These are phyloP conservation scores for Pammene fasciana DNA, from an alignment of 2,888 invertebrate genomes.

Conservation along the genomic window DNA sequence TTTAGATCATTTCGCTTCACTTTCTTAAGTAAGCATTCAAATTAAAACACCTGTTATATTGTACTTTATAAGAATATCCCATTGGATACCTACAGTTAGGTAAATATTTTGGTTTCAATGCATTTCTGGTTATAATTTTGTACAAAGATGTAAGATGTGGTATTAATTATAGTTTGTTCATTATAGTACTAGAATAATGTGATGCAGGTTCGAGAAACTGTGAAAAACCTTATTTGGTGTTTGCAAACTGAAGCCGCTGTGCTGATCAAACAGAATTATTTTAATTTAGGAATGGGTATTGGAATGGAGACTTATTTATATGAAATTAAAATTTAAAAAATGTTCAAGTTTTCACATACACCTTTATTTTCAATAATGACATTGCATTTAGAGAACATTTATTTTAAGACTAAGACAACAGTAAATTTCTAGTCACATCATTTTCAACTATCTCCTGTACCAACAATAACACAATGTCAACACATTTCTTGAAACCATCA, in stretches of 20 bases:
- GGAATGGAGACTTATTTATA: not conserved
- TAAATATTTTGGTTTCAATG: slow-evolving; percentile 10
- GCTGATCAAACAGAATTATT: slow-evolving; percentile 11
- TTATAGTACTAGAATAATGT: slow-evolving; percentile 14
- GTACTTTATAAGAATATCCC: not conserved
- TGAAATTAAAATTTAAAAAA: slow-evolving; percentile 4
- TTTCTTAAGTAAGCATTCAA: not conserved
- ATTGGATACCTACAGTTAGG: slow-evolving; percentile 2
- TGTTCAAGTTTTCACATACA: slow-evolving; percentile 1
- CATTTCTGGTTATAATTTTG: slow-evolving; percentile 21
- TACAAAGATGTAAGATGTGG: slow-evolving; percentile 25
- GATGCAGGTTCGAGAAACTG: slow-evolving; percentile 1
- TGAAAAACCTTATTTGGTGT: not conserved
- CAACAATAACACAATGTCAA: slow-evolving; percentile 30
- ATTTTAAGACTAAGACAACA: slow-evolving; percentile 17
- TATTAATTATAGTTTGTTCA: slow-evolving; percentile 19
- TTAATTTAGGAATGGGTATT: slow-evolving; percentile 12
- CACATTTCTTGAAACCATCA: slow-evolving; percentile 24
- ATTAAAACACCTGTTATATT: not conserved
- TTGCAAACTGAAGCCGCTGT: slow-evolving; percentile 14
- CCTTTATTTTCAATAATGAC: slow-evolving; percentile 16
- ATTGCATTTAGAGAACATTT: slow-evolving; percentile 10
- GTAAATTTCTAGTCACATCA: slow-evolving; percentile 38
- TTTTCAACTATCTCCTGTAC: slow-evolving; percentile 5
- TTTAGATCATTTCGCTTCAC: slow-evolving; percentile 9